Conservation (phyloP, 2,113 vertebrate genomes). For the Pachycephala philippinensis region DNA sequence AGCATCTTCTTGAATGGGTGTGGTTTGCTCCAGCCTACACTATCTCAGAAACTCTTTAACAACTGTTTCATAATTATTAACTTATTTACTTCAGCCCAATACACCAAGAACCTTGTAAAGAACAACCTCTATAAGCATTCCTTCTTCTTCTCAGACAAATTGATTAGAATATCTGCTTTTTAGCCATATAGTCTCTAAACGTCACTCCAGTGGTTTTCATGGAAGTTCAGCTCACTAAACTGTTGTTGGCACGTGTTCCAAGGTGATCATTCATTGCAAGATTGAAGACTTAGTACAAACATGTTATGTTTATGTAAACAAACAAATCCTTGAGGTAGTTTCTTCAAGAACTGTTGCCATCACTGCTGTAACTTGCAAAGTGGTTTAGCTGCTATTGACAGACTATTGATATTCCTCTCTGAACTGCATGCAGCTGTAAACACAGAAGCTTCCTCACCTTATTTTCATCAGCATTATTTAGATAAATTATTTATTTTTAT, state of each 20-base stretch:
- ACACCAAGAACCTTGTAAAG: not conserved
- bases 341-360: not conserved
- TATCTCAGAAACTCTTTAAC: not conserved
- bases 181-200: not conserved
- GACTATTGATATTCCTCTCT: not conserved
- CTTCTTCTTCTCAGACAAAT: not conserved
- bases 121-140: not conserved
- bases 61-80: not conserved
- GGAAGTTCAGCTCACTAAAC: not conserved
- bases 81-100: not conserved
- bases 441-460: not conserved
- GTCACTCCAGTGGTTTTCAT: not conserved
- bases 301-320: not conserved
- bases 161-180: not conserved
- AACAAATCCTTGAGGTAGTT: not conserved
- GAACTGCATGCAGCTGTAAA: not conserved
- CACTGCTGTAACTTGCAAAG: not conserved
- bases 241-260: not conserved
- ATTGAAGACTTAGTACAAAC: not conserved
- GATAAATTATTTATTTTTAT: not conserved
- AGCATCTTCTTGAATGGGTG: not conserved
- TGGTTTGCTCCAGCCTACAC: not conserved
- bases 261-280: not conserved
- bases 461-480: not conserved
- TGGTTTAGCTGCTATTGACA: not conserved